Evolutionary conservation across 2,888 invertebrate species (phyloP).

Genomic region (Sesamia inferens): DNA sequence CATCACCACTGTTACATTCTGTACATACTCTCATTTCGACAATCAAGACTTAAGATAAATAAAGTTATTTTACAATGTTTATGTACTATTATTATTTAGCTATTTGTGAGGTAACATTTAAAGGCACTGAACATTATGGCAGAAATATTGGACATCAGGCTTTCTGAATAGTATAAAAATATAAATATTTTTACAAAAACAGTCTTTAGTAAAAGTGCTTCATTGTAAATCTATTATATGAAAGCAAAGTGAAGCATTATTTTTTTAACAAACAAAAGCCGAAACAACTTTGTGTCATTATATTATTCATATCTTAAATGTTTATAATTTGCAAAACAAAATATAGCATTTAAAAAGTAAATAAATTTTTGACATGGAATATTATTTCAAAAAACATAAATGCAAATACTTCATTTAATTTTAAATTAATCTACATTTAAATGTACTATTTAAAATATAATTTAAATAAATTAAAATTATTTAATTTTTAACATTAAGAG

Average conservation of each 20-base stretch:
- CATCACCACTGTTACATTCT: too few species aligned
- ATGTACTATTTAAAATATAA: constrained; percentile 32
- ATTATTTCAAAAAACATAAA: constrained; percentile 10
- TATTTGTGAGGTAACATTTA: not conserved
- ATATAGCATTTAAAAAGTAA: constrained; percentile 11
- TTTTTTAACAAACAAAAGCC: not conserved
- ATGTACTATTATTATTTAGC: not conserved
- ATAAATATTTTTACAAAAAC: too few species aligned
- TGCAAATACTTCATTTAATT: constrained; percentile 42
- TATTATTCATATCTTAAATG: constrained; percentile 7
- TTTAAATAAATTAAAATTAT: constrained; percentile 20
- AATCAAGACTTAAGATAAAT: constrained; percentile 2
- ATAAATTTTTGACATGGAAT: constrained; percentile 5
- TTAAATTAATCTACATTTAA: constrained; percentile 31
- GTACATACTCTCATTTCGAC: not conserved
- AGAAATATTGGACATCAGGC: not conserved
- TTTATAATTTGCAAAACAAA: constrained; percentile 15
- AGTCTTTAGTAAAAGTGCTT: not conserved
- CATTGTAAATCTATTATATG: not conserved
- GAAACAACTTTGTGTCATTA: not conserved
- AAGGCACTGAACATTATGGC: constrained; percentile 9
- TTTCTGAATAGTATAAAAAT: not conserved
- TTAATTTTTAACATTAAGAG: constrained; percentile 44
- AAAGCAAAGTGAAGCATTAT: constrained; percentile 11
- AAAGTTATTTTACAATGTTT: not conserved